phyloP scores from a whole-genome alignment of 1,140 invertebrate genomes.

The Cherax quadricarinatus region DNA sequence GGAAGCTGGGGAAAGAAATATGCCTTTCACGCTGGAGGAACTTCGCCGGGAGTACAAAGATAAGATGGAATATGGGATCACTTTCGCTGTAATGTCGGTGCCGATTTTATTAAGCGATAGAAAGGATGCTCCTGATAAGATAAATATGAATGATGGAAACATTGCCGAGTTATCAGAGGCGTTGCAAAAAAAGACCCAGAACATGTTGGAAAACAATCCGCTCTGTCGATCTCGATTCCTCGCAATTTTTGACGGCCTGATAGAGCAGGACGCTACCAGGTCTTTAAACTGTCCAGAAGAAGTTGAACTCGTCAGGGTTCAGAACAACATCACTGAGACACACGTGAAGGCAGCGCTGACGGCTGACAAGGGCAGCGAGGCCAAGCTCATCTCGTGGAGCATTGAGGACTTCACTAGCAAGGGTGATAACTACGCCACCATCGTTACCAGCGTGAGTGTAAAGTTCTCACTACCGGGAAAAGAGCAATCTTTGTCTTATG shows the following conservation, averaged over 20 bases:
- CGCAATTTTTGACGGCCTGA: constrained; percentile 26
- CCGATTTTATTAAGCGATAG: constrained; percentile 31
- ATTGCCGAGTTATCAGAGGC: constrained; percentile 3
- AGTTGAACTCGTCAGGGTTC: no score
- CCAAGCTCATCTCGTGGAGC: no score
- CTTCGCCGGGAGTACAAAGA: constrained; percentile 31
- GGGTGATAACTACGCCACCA: no score
- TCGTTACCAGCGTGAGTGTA: no score
- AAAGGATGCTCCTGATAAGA: neutral
- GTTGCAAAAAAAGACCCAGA: neutral
- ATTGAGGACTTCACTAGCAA: no score
- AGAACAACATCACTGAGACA: no score
- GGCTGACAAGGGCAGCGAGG: no score
- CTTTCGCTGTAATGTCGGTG: constrained; percentile 21
- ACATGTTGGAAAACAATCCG: constrained; percentile 3
- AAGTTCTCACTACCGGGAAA: no score
- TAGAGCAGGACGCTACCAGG: constrained; percentile 7
- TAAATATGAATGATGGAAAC: neutral
- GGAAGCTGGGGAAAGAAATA: neutral
- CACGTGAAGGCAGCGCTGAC: no score
- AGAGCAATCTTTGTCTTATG: no score
- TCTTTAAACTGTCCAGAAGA: no score
- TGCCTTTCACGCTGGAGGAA: constrained; percentile 37
- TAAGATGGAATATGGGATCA: constrained; percentile 19
- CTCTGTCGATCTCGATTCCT: constrained; percentile 28